A percentile compares a stretch with the other conserved stretches of the same genome.
Evolutionary conservation across 2,888 invertebrate genomes (phyloP).

Genomic region (Rosalia funebris): DNA sequence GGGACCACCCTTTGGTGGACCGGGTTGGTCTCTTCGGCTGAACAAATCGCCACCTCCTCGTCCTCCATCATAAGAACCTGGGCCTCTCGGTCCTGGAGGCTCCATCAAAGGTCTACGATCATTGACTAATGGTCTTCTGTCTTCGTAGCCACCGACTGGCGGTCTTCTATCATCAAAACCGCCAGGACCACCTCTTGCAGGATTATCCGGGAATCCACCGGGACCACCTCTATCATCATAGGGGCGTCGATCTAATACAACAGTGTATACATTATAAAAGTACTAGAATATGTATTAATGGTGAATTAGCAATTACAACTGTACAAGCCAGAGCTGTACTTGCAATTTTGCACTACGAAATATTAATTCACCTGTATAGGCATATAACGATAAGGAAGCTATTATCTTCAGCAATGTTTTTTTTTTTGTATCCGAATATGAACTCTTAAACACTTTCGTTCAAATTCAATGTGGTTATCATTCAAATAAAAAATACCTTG

Average conservation of each 20-base stretch:
- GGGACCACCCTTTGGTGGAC: constrained; percentile 30
- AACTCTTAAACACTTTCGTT: no score
- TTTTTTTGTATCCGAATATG: no score
- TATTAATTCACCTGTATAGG: no score
- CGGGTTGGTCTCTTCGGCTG: constrained; percentile 56
- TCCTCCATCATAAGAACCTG: constrained; percentile 42
- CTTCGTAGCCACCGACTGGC: constrained; percentile 40
- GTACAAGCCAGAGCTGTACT: no score
- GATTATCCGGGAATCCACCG: constrained; percentile 53
- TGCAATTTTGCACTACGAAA: no score
- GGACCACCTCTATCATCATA: constrained; percentile 42
- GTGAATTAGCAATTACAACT: no score
- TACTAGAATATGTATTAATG: no score
- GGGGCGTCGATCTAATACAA: constrained; percentile 29
- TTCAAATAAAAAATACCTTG: no score
- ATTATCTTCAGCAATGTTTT: no score
- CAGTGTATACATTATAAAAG: neutral
- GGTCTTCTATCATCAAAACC: constrained; percentile 53
- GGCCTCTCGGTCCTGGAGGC: constrained; percentile 43
- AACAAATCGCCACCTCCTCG: constrained; percentile 54
- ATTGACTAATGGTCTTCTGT: constrained; percentile 39
- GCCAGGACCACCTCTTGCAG: constrained; percentile 33
- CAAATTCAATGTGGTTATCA: no score
- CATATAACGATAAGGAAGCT: no score
- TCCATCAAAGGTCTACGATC: constrained; percentile 54